phyloP scores from a whole-genome alignment of 2,888 invertebrate species.

The Phoenoteleia sp. region DNA sequence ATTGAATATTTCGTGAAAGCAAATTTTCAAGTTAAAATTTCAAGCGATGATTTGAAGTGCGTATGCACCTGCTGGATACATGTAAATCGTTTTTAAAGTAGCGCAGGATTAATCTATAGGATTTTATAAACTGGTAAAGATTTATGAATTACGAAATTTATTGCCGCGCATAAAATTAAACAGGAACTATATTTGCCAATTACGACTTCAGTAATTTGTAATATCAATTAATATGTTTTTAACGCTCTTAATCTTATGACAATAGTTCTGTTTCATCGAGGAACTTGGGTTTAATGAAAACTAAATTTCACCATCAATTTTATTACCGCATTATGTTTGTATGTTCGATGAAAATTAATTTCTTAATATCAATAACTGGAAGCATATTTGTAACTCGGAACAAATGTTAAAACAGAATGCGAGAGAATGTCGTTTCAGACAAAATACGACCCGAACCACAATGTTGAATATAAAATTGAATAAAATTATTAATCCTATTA shows the following conservation, averaged over 20 bases:
- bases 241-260: background rate
- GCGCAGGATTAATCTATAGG: no score
- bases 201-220: background rate
- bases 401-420: background rate
- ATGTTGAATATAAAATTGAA: background rate
- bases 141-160: background rate
- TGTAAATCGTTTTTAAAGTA: no score
- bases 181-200: background rate
- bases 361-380: background rate
- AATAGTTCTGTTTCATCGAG: no score
- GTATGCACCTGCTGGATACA: no score
- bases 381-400: background rate
- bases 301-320: background rate
- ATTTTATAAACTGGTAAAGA: no score
- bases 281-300: no score
- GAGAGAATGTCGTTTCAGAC: background rate
- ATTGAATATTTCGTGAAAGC: no score
- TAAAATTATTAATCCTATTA: no score
- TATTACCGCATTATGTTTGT: background rate
- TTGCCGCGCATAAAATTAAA: background rate
- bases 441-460: background rate
- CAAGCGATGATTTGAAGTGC: no score
- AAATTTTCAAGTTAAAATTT: no score
- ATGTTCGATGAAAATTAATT: slow-evolving; percentile 11
- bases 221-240: background rate